phyloP scores from a whole-genome alignment of 2,113 vertebrate species.

The Cervus canadensis region DNA sequence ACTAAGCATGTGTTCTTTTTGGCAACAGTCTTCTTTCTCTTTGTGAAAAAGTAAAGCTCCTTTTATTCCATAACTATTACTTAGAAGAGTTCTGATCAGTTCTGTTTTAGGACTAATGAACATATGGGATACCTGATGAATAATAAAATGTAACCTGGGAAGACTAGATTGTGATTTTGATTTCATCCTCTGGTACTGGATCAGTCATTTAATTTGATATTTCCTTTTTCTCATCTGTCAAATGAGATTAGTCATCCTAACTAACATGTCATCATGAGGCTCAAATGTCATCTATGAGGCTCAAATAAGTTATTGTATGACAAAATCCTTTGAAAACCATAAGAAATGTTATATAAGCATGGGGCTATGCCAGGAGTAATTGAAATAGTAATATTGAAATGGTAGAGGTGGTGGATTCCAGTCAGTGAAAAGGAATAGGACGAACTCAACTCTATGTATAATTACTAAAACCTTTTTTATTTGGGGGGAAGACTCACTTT shows the following conservation, averaged over 20 bases:
- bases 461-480: background rate
- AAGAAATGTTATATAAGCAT: background rate
- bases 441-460: background rate
- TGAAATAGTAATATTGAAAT: constrained; percentile 24
- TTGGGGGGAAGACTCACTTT: background rate
- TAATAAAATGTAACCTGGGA: constrained; percentile 8
- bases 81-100: constrained; percentile 41
- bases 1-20: constrained; percentile 54
- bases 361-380: background rate
- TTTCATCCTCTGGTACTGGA: background rate
- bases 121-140: constrained; percentile 11
- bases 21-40: constrained; percentile 33
- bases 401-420: background rate
- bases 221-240: constrained; percentile 22
- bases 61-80: background rate
- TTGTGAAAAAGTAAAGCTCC: constrained; percentile 43
- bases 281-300: background rate
- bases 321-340: background rate
- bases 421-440: background rate
- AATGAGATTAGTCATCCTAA: constrained; percentile 9
- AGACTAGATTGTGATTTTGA: background rate
- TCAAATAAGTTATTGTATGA: background rate
- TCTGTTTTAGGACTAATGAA: constrained; percentile 41
- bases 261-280: background rate
- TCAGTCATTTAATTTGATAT: background rate